These are phyloP conservation scores for Pedicia rivosa DNA, from an alignment of 2,888 invertebrate genomes.

Conservation along the genomic window DNA sequence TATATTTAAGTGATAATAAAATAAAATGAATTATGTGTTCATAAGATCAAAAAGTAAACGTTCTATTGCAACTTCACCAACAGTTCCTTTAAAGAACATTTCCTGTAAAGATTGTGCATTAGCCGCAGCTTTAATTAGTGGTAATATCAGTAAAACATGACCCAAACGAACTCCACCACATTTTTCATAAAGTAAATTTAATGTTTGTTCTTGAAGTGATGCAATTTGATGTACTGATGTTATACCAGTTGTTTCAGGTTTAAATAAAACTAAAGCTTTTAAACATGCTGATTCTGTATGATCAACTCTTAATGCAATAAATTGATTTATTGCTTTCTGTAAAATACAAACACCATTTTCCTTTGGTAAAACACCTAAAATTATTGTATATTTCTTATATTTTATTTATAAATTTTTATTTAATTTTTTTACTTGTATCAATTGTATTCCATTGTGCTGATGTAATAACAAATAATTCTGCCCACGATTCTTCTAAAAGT, in stretches of 20 bases:
- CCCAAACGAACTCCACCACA: conserved; percentile 49
- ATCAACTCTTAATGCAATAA: conserved; percentile 51
- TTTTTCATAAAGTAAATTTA: conserved; percentile 59
- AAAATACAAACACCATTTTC: conserved; percentile 30
- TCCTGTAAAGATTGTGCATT: conserved; percentile 11
- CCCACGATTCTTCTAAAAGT: conserved; percentile 66
- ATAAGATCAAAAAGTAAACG: conserved; percentile 10
- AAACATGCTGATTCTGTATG: conserved; percentile 72
- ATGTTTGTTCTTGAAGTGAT: conserved; percentile 65
- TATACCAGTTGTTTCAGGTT: conserved; percentile 50
- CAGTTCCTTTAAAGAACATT: conserved; percentile 54
- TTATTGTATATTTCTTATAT: not conserved
- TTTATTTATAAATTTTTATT: not conserved
- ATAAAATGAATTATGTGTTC: too few species aligned
- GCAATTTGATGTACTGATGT: conserved; percentile 42
- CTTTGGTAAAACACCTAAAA: conserved; percentile 2
- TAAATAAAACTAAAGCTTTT: conserved; percentile 68
- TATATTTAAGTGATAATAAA: too few species aligned
- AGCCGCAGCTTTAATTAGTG: conserved; percentile 35
- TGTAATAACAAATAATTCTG: conserved; percentile 65
- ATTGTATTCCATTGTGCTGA: conserved; percentile 67
- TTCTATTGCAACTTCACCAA: conserved; percentile 57
- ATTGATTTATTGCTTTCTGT: conserved; percentile 45
- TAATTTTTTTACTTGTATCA: conserved; percentile 29
- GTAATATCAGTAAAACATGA: conserved; percentile 54